These are phyloP conservation scores for Prionace glauca DNA, from an alignment of 2,797 vertebrate species.

Conservation along the genomic window DNA sequence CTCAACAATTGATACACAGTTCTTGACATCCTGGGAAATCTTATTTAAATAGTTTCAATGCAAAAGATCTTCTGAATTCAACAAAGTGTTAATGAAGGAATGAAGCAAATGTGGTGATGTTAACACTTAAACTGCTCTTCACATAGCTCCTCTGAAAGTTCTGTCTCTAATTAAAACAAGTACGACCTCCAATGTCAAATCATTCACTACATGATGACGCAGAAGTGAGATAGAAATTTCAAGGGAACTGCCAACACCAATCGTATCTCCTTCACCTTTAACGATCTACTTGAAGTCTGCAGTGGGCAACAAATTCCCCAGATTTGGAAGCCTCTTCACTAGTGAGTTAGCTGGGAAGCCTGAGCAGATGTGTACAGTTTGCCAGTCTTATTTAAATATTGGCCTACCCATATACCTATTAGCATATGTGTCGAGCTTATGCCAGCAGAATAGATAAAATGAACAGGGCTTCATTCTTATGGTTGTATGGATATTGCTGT, in stretches of 20 bases:
- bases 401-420: not conserved
- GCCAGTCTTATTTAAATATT: not conserved
- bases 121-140: not conserved
- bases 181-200: not conserved
- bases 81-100: not conserved
- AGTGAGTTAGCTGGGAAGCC: too few relatives aligned
- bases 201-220: not conserved
- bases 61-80: not conserved
- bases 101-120: not conserved
- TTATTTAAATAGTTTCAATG: not conserved
- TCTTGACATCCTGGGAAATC: not conserved
- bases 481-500: not conserved
- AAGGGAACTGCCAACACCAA: not conserved
- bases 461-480: not conserved
- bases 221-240: not conserved
- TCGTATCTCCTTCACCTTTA: not conserved
- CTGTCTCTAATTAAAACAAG: not conserved
- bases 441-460: not conserved
- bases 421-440: not conserved
- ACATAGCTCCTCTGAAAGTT: not conserved
- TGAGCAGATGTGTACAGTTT: not conserved
- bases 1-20: not conserved
- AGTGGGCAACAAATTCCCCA: too few relatives aligned
- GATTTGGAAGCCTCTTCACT: too few relatives aligned
- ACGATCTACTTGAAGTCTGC: too few relatives aligned